A percentile compares a stretch with the other conserved stretches of the same genome.
These are phyloP conservation scores for Calcarius ornatus DNA, from an alignment of 2,113 vertebrate genomes.

Conservation along the genomic window DNA sequence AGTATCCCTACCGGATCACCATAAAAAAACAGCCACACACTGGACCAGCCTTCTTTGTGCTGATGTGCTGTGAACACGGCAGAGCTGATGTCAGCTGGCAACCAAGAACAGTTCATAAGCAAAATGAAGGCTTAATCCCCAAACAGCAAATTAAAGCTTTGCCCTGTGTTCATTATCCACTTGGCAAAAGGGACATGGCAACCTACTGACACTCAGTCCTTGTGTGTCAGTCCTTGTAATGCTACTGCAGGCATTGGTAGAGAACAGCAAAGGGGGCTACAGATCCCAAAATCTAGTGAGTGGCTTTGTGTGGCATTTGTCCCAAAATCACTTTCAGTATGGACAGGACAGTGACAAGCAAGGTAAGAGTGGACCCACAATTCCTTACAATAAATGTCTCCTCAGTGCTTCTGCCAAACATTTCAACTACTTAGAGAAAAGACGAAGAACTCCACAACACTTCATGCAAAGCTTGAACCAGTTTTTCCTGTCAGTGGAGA, in stretches of 20 bases:
- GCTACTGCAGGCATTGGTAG: background rate
- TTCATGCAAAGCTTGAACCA: background rate
- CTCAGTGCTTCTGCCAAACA: background rate
- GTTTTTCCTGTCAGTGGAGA: background rate
- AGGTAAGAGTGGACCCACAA: background rate
- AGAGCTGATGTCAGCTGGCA: background rate
- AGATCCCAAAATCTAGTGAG: accelerated
- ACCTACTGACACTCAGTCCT: background rate
- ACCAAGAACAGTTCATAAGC: background rate
- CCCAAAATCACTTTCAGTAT: background rate
- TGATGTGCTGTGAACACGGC: background rate
- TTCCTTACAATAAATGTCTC: background rate
- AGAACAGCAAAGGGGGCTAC: background rate
- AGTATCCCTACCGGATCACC: background rate
- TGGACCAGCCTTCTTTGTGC: background rate
- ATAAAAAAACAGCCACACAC: background rate
- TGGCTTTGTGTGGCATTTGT: background rate
- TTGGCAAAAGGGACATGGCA: background rate
- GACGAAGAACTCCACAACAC: background rate
- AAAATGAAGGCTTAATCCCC: background rate
- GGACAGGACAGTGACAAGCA: background rate
- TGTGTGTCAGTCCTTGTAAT: background rate
- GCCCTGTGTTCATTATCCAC: background rate
- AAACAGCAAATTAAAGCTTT: background rate
- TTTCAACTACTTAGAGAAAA: background rate